A percentile compares a stretch with the other conserved stretches of the same genome.
phyloP scores from a whole-genome alignment of 2,113 vertebrate genomes.

The Haemorhous mexicanus region DNA sequence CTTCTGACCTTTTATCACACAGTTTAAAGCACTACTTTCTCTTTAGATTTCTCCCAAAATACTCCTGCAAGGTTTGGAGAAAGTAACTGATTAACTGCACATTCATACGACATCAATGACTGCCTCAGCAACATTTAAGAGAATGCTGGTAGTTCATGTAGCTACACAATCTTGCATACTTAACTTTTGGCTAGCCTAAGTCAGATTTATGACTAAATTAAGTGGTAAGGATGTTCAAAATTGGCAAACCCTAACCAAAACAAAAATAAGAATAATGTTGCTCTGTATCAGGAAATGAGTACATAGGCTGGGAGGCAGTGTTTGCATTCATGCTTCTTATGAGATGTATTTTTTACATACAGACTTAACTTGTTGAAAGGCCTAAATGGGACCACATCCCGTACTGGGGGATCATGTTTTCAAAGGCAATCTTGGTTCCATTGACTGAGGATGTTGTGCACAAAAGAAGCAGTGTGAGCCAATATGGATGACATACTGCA shows the following conservation, averaged over 20 bases:
- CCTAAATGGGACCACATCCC: not conserved
- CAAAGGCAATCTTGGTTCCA: not conserved
- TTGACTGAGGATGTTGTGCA: not conserved
- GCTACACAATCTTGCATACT: not conserved
- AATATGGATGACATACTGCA: accelerated
- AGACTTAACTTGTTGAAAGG: not conserved
- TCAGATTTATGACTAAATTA: not conserved
- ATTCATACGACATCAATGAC: not conserved
- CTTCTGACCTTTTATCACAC: not conserved
- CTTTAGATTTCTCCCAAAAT: not conserved
- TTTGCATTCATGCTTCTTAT: not conserved
- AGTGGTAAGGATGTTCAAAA: not conserved
- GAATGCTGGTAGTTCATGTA: not conserved
- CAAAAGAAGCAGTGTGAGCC: not conserved
- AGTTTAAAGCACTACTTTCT: not conserved
- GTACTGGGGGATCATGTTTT: not conserved
- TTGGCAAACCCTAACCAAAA: not conserved
- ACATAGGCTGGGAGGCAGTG: not conserved
- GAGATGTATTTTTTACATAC: not conserved
- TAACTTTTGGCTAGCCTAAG: not conserved
- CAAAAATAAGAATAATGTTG: not conserved
- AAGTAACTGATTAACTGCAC: not conserved
- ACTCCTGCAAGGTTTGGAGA: not conserved
- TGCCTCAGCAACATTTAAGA: not conserved
- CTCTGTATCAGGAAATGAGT: not conserved